Base-by-base conservation (phyloP, 2,797 vertebrate species). In the Eurystomus glaucurus region DNA sequence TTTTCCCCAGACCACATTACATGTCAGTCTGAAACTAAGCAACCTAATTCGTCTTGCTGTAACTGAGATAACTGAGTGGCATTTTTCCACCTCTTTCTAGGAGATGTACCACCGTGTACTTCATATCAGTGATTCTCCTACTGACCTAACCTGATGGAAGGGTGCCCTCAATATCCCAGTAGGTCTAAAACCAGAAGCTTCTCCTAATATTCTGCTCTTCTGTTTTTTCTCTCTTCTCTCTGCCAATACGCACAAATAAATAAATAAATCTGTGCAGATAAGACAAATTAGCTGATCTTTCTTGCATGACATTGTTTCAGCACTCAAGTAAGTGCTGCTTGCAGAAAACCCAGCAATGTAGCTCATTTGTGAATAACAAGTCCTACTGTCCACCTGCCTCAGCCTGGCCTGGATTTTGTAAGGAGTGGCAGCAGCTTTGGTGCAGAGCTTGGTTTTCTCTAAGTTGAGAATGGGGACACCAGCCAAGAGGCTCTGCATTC, bases 161-260 rank as follows among this genome's bases (percentile, higher is more conserved):
- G 21, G 55, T 74, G 48, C 35, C 89, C 46, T 83, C 64, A 31
- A 11, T 80, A 88, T 46, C 33, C 58, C 68, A 50, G 41, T 6
- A 83, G 41, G 20, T 71, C 74, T 84, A 93, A 92, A 96, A 23
- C 19, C 55, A 95, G 68, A 83, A 39, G 41, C 20, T 80, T 51
- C 29, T 75, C 76, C 28, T 78, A 39, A 66, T 39, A 58, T 10
- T 60, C 48, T 60, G 13, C 58, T 90, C 15, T 82, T 85, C 21
- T 79, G 16, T 4, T 74, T 88, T 69, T 37, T 82, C 21, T 45
- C 37, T 71, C 35, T 80, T 29, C 13, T 64, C 39, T 75, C 37
- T 65, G 9, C 10, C 31, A 11, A 22, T 55, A 18, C 19, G 48
- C 21, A 50, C 35, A 65, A 26, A 55, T 17, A 92, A 57, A 52